Percentiles rank a stretch among this genome's conserved stretches.
Evolutionary conservation across 2,797 vertebrate genomes (phyloP).

Genomic region (Jordanella pulchra): DNA sequence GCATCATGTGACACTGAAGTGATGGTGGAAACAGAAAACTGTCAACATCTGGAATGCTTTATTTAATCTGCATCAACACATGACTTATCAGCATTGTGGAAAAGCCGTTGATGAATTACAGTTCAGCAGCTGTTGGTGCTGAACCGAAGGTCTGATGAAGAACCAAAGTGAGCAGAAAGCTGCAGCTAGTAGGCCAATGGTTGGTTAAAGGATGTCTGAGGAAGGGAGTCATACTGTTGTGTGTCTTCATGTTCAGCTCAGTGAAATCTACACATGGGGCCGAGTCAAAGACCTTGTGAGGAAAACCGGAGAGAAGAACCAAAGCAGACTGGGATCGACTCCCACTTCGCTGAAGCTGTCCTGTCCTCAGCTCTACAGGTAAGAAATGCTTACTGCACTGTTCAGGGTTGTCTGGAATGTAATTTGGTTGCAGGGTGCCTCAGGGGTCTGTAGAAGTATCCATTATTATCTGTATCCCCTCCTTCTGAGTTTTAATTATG

Average conservation of each 20-base stretch:
- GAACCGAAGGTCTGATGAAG: too few relatives aligned
- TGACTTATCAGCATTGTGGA: too few relatives aligned
- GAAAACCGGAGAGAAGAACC: slow-evolving; percentile 79
- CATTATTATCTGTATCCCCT: too few relatives aligned
- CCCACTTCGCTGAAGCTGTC: slow-evolving; percentile 85
- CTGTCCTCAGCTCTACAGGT: slow-evolving; percentile 89
- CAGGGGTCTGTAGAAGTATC: too few relatives aligned
- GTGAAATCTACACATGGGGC: slow-evolving; percentile 82
- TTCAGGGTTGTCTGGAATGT: not conserved
- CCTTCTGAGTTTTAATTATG: too few relatives aligned
- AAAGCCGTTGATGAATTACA: too few relatives aligned
- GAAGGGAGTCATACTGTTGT: not conserved
- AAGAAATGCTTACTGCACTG: slow-evolving; percentile 16
- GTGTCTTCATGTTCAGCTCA: slow-evolving; percentile 54
- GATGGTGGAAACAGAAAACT: too few relatives aligned
- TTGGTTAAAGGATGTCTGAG: not conserved
- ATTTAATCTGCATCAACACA: too few relatives aligned
- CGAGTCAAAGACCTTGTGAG: slow-evolving; percentile 84
- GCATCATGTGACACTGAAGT: too few relatives aligned
- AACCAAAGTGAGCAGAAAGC: not conserved
- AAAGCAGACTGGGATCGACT: slow-evolving; percentile 76
- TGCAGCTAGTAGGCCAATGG: not conserved
- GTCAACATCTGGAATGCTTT: too few relatives aligned
- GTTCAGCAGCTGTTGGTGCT: too few relatives aligned
- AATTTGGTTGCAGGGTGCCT: too few relatives aligned